Base-by-base conservation (phyloP, 2,797 vertebrate species). In the Phoeniculus purpureus region DNA sequence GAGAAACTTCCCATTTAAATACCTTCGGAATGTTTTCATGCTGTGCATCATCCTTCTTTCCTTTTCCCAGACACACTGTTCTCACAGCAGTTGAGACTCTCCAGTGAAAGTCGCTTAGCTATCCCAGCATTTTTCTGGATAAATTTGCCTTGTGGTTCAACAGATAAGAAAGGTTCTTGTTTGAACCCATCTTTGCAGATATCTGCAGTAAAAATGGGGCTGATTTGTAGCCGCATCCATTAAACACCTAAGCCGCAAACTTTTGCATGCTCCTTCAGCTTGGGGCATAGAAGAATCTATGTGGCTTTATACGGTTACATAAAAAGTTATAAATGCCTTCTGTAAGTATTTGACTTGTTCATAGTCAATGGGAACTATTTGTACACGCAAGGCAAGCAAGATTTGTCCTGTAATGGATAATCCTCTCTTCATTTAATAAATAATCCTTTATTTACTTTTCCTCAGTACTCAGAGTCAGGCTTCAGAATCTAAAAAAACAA, bases 371-470 rank as follows among this genome's bases (percentile, higher is more conserved):
- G 60, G 90, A 95, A 94, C 52, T 96, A 85, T 92, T 92, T 92
- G 93, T 90, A 92, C 79, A 90, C 1, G 21, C 87, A 93, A 77
- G 51, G 81, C 79, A 89, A 92, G 90, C 86, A 94, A 92, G 88
- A 93, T 92, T 92, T 94, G 93, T 92, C 88, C 92, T 93, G 72
- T 90, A 96, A 95, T 92, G 73, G 88, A 73, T 95, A 94, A 95
- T 96, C 92, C 90, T 90, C 90, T 89, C 90, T 94, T 94, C 92
- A 95, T 94, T 95, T 95, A 95, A 96, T 96, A 95, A 90, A 96
- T 94, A 94, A 95, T 94, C 94, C 89, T 94, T 90, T 94, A 82
- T 96, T 95, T 95, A 90, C 90, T 93, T 94, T 95, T 92, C 76
- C 70, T 90, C 76, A 7, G 70, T 75, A 94, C 87, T 94, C 93